Evolutionary conservation across 2,888 invertebrate species (phyloP), one percentile per base, ranked within the genome.

Genomic region (Lasioglossum calceatum): DNA sequence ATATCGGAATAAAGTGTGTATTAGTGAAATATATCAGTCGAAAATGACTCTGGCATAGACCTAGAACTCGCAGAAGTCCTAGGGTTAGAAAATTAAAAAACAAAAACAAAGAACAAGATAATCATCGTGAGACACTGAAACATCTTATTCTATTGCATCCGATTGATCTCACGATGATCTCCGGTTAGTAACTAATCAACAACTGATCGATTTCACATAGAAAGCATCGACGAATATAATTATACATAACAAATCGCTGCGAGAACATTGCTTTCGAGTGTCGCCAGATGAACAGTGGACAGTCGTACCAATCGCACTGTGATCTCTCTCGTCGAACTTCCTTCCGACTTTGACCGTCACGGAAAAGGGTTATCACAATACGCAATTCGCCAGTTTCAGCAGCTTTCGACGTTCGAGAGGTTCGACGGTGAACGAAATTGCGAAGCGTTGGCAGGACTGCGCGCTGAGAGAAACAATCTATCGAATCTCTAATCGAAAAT

Each of bases 161-260:
- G 50, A 50, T 12, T n/a, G 27, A 14, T 61, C 27, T 61, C 14
- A 44, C 83, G 87, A 86, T 73, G 81, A 86, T 44, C 81, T 81
- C 54, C 81, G 50, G 42, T 54, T 82, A 91, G 89, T 87, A 92
- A 92, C 91, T 92, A 93, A 93, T 93, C 83, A 93, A 93, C 93
- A 93, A 92, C 87, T 87, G 91, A 89, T 87, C 50, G 84, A 81
- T 27, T 85, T 84, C 88, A 90, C 88, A 89, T 88, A 78, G 78
- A 85, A 61, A 50, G 54, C 32, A 70, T 75, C 74, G 84, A 77
- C 58, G 74, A 79, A 61, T 14, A 14, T 44, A 44, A 44, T 91
- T 92, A 92, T 92, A 92, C 89, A 89, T 88, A 93, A 93, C 92
- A 93, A 92, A 88, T 87, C 77, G 84, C 77, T 61, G 77, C 78